Percentiles rank a stretch among this genome's conserved stretches.
phyloP scores from a whole-genome alignment of 2,113 vertebrate species.

The Capreolus pygargus region DNA sequence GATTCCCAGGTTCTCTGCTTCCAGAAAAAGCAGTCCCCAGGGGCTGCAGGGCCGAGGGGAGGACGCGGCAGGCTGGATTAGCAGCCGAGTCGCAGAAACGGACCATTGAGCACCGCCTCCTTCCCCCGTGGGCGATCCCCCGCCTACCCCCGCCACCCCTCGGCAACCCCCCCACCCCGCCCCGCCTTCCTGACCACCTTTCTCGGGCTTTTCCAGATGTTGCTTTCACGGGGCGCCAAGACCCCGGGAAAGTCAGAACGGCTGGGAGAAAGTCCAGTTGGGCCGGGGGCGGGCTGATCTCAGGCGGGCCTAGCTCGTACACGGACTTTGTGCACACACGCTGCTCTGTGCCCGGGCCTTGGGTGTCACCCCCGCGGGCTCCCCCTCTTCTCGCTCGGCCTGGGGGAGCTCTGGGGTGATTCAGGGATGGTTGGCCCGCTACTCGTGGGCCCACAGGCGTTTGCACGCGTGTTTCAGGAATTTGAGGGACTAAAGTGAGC shows the following conservation, averaged over 20 bases:
- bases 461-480: neutral
- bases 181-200: neutral
- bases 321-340: rapidly evolving
- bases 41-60: neutral
- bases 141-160: no score
- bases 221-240: neutral
- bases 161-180: no score
- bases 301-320: neutral
- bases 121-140: neutral
- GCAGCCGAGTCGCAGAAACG: neutral
- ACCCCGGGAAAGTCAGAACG: neutral
- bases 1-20: neutral
- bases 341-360: neutral
- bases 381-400: neutral
- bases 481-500: neutral
- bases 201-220: neutral
- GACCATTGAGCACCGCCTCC: neutral
- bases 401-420: neutral
- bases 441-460: neutral
- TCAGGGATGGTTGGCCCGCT: neutral
- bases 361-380: neutral
- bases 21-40: neutral
- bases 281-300: rapidly evolving
- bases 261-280: neutral
- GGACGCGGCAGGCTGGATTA: neutral